Conservation (phyloP, 2,113 vertebrate genomes). For the Scartelaos histophorus region DNA sequence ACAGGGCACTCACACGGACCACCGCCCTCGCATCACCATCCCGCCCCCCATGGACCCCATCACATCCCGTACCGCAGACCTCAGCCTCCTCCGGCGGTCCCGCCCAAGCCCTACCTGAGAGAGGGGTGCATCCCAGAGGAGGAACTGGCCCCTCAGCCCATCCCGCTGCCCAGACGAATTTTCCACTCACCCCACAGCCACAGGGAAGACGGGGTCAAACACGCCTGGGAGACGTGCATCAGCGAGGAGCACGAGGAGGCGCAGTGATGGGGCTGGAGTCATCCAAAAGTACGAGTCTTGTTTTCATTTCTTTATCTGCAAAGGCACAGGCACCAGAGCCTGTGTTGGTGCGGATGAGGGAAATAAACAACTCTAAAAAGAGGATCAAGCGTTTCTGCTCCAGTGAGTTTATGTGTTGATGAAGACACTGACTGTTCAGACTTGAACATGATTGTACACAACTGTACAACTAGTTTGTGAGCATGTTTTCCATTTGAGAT, state of each 20-base stretch:
- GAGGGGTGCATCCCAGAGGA: conserved; percentile 88
- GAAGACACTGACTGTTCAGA: conserved; percentile 54
- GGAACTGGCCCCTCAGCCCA: conserved; percentile 80
- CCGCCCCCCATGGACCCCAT: conserved; percentile 59
- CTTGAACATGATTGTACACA: conserved; percentile 72
- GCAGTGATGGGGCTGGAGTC: conserved; percentile 47
- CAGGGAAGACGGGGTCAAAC: conserved; percentile 87
- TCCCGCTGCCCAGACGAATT: conserved; percentile 83
- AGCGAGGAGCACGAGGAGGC: conserved; percentile 83
- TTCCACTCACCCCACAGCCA: conserved; percentile 82
- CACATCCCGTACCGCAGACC: conserved; percentile 72
- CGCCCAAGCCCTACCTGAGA: conserved; percentile 90
- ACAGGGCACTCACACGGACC: conserved; percentile 81
- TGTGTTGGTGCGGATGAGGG: conserved; percentile 57
- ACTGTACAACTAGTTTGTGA: conserved; percentile 76
- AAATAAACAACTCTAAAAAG: conserved; percentile 27
- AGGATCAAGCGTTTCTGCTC: conserved; percentile 47
- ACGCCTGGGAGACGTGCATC: conserved; percentile 91
- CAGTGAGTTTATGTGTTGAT: conserved; percentile 28
- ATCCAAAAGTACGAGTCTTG: conserved; percentile 20
- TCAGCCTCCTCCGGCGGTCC: conserved; percentile 83
- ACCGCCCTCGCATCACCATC: conserved; percentile 62
- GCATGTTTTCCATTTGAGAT: conserved; percentile 77
- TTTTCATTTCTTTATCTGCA: conserved; percentile 56
- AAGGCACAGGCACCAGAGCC: conserved; percentile 17